Percentiles rank a stretch among this genome's conserved stretches.
Conservation (phyloP, 2,888 invertebrate genomes). For the Tenthredo scrophulariae region DNA sequence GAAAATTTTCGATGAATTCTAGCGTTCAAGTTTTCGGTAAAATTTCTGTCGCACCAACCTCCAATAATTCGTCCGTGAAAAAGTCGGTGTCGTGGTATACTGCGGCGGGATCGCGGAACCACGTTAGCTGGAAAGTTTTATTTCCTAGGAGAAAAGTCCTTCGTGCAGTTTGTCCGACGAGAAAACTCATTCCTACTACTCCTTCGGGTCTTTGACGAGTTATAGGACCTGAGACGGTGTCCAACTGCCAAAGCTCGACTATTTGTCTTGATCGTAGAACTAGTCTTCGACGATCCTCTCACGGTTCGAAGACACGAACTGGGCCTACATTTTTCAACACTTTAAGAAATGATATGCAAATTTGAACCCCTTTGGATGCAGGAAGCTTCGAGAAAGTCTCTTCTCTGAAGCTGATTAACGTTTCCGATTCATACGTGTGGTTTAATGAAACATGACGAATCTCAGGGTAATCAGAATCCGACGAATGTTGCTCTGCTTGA, state of each 20-base stretch:
- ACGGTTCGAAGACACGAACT: neutral
- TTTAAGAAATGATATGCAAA: neutral
- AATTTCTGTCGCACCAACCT: neutral
- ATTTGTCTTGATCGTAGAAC: neutral
- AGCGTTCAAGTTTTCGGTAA: neutral
- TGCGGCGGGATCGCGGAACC: neutral
- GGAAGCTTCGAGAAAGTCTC: neutral
- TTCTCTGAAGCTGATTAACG: neutral
- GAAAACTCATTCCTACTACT: conserved; percentile 13
- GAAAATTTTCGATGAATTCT: neutral
- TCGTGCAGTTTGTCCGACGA: conserved; percentile 10
- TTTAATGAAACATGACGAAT: too few relatives aligned
- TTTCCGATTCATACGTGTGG: too few relatives aligned
- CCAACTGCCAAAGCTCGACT: conserved; percentile 29
- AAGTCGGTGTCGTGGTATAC: neutral
- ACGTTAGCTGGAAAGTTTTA: conserved; percentile 21
- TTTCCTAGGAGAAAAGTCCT: conserved; percentile 4
- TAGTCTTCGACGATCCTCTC: neutral
- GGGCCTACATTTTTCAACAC: neutral
- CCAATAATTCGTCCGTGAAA: conserved; percentile 7
- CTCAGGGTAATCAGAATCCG: too few relatives aligned
- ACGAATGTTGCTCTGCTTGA: too few relatives aligned
- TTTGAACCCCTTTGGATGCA: neutral
- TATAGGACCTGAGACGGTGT: conserved; percentile 37
- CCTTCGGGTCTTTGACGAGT: conserved; percentile 22